phyloP scores from a whole-genome alignment of 2,797 vertebrate species.

The Pyrocephalus nanus region DNA sequence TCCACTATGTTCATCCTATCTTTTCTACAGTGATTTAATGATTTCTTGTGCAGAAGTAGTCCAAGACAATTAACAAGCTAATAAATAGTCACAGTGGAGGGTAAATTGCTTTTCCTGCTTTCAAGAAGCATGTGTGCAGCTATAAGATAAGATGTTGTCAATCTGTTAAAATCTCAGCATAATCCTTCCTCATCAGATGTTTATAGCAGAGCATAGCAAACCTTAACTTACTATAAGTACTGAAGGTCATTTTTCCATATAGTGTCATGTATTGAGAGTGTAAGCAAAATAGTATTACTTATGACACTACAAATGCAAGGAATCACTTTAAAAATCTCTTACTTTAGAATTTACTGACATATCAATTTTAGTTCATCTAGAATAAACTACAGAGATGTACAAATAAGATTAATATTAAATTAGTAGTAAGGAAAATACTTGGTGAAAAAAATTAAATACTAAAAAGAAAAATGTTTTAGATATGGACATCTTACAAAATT shows the following conservation, averaged over 20 bases:
- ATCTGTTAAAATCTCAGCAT: constrained; percentile 36
- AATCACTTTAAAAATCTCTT: background rate
- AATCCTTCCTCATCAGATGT: background rate
- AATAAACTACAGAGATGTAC: background rate
- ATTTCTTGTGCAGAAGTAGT: constrained; percentile 47
- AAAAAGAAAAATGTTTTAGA: background rate
- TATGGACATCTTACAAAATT: fast-evolving
- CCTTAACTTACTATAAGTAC: background rate
- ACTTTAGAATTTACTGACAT: background rate
- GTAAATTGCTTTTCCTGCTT: constrained; percentile 58
- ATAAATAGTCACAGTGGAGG: constrained; percentile 63
- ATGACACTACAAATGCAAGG: background rate
- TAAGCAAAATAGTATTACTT: background rate
- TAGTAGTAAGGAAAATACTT: background rate
- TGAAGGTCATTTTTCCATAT: background rate
- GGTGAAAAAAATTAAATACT: background rate
- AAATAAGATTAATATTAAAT: background rate
- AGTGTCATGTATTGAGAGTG: background rate
- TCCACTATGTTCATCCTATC: background rate
- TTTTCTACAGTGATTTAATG: constrained; percentile 63
- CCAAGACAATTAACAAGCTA: constrained; percentile 70
- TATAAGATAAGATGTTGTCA: constrained; percentile 54
- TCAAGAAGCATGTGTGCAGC: constrained; percentile 23
- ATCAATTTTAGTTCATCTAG: background rate
- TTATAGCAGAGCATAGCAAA: background rate